These are phyloP conservation scores for Megaceryle torquata DNA, from an alignment of 2,113 vertebrate genomes.

Conservation along the genomic window DNA sequence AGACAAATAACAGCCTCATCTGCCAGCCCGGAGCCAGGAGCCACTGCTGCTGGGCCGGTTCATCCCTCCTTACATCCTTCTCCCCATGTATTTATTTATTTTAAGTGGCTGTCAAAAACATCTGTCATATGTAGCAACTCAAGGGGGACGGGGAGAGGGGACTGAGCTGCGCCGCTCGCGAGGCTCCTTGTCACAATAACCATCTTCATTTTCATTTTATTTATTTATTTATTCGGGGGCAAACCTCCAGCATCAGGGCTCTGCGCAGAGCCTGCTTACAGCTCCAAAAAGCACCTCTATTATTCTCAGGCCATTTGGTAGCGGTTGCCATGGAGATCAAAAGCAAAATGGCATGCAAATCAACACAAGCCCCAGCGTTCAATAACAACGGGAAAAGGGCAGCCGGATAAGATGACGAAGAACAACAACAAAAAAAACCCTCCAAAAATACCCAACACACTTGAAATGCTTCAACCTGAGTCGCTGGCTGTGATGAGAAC, in stretches of 20 bases:
- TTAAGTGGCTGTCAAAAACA: neutral
- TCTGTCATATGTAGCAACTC: neutral
- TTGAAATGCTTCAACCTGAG: slow-evolving; percentile 31
- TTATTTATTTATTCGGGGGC: slow-evolving; percentile 39
- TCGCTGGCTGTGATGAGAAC: slow-evolving; percentile 28
- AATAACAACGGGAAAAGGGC: slow-evolving; percentile 67
- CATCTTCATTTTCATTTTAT: neutral
- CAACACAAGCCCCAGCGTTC: slow-evolving; percentile 59
- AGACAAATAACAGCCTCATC: neutral
- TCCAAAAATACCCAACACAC: neutral
- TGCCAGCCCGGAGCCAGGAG: neutral
- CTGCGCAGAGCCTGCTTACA: slow-evolving; percentile 32
- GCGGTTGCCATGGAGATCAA: slow-evolving; percentile 79
- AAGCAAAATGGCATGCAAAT: slow-evolving; percentile 81
- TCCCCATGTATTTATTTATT: neutral
- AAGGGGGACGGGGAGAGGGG: neutral
- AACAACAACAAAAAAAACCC: neutral
- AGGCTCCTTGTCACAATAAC: neutral
- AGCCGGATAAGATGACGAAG: neutral
- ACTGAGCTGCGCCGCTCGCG: rapidly evolving
- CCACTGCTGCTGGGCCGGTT: rapidly evolving
- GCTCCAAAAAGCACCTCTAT: slow-evolving; percentile 64
- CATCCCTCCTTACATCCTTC: neutral
- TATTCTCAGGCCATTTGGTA: slow-evolving; percentile 77
- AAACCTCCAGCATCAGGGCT: slow-evolving; percentile 19